Conservation (phyloP, 2,888 invertebrate genomes). For the Diaprepes abbreviatus region DNA sequence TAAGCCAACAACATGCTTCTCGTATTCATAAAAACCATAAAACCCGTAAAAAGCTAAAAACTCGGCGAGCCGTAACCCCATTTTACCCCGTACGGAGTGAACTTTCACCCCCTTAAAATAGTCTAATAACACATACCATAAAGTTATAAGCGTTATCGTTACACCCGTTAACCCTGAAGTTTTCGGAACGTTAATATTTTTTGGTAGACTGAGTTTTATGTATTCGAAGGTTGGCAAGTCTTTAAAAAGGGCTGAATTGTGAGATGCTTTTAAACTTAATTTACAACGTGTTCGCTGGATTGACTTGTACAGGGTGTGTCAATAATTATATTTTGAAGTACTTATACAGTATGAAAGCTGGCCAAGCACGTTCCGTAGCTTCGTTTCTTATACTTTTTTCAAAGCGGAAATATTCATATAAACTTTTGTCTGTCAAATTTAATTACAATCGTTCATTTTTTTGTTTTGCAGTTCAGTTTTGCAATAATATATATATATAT, state of each 20-base stretch:
- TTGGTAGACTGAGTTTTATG: slow-evolving; percentile 33
- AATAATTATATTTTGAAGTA: no score
- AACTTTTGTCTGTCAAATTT: no score
- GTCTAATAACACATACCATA: slow-evolving; percentile 44
- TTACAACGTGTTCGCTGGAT: neutral
- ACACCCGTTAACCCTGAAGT: slow-evolving; percentile 40
- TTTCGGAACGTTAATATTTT: slow-evolving; percentile 40
- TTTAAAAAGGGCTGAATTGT: neutral
- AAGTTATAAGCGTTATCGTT: slow-evolving; percentile 42
- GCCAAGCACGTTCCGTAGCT: no score
- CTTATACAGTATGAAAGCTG: no score
- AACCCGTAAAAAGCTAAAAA: slow-evolving; percentile 37
- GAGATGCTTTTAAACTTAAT: slow-evolving; percentile 1
- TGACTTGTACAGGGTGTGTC: neutral
- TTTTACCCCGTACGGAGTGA: slow-evolving; percentile 27
- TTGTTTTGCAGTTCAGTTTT: no score
- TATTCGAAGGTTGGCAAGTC: slow-evolving; percentile 21
- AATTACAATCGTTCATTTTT: no score
- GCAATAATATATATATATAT: no score
- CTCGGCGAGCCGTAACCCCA: slow-evolving; percentile 25
- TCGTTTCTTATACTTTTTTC: no score
- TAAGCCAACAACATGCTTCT: slow-evolving; percentile 22
- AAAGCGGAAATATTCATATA: no score
- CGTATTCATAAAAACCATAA: slow-evolving; percentile 34
- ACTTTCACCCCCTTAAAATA: slow-evolving; percentile 40